Evolutionary conservation across 2,888 invertebrate species (phyloP).

Genomic region (Oscheius sp.): DNA sequence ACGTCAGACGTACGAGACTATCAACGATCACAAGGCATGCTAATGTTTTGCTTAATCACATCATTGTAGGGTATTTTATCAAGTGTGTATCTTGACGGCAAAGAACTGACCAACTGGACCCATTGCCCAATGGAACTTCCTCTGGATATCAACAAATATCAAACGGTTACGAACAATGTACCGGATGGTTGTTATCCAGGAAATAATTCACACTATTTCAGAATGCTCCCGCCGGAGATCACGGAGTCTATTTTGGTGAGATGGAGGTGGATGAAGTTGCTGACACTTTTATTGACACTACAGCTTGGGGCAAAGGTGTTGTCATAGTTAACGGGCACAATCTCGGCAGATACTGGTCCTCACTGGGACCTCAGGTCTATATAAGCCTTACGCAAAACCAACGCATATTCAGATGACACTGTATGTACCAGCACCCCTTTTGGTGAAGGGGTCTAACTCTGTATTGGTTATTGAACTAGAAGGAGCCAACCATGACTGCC

Average conservation of each 20-base stretch:
- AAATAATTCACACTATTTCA: neutral
- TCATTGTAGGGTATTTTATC: conserved; percentile 73
- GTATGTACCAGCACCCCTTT: conserved; percentile 59
- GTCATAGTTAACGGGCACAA: conserved; percentile 77
- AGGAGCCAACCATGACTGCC: conserved; percentile 45
- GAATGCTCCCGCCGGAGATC: conserved; percentile 32
- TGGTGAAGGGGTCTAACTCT: conserved; percentile 51
- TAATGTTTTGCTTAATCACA: neutral
- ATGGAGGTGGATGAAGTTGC: conserved; percentile 44
- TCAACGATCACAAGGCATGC: conserved; percentile 62
- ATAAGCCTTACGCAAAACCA: neutral
- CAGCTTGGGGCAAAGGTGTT: conserved; percentile 75
- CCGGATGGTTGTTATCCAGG: neutral
- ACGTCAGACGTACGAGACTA: conserved; percentile 80
- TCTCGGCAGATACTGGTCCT: conserved; percentile 78
- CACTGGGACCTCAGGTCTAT: conserved; percentile 74
- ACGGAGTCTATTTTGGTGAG: conserved; percentile 57
- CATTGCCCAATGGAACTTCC: conserved; percentile 75
- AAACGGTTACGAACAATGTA: neutral
- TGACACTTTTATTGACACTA: conserved; percentile 66
- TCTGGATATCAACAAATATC: conserved; percentile 1
- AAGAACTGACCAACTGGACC: conserved; percentile 79
- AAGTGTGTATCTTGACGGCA: conserved; percentile 78
- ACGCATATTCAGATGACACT: conserved; percentile 54
- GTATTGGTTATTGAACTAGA: conserved; percentile 63